phyloP scores from a whole-genome alignment of 2,113 vertebrate species.

The Nesogale talazaci region DNA sequence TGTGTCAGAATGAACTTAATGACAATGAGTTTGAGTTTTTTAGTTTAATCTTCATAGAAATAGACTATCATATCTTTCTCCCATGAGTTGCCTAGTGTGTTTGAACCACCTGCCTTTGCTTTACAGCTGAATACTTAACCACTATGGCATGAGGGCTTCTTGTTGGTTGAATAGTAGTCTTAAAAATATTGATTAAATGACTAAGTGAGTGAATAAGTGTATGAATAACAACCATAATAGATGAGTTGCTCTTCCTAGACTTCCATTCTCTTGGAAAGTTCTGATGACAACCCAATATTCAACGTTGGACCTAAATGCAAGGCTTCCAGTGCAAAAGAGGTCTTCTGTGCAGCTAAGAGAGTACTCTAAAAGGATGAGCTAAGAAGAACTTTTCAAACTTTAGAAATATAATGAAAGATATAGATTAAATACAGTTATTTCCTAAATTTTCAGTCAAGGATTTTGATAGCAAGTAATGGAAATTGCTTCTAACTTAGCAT shows the following conservation, averaged over 20 bases:
- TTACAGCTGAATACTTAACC: background rate
- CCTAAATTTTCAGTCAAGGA: background rate
- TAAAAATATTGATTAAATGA: background rate
- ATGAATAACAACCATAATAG: background rate
- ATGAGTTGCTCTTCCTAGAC: background rate
- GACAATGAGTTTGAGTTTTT: no score
- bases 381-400: background rate
- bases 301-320: background rate
- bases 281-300: background rate
- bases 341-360: background rate
- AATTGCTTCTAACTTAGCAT: background rate
- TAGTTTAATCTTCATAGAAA: background rate
- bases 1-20: no score
- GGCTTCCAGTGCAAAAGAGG: background rate
- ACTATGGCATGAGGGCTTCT: background rate
- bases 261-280: background rate
- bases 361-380: background rate
- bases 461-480: background rate
- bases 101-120: background rate
- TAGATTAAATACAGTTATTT: background rate
- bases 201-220: background rate
- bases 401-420: background rate
- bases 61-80: background rate
- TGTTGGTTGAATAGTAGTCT: background rate
- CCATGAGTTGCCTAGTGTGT: background rate